Evolutionary conservation across 2,888 invertebrate species (phyloP).

Genomic region (Watsonalla binaria): DNA sequence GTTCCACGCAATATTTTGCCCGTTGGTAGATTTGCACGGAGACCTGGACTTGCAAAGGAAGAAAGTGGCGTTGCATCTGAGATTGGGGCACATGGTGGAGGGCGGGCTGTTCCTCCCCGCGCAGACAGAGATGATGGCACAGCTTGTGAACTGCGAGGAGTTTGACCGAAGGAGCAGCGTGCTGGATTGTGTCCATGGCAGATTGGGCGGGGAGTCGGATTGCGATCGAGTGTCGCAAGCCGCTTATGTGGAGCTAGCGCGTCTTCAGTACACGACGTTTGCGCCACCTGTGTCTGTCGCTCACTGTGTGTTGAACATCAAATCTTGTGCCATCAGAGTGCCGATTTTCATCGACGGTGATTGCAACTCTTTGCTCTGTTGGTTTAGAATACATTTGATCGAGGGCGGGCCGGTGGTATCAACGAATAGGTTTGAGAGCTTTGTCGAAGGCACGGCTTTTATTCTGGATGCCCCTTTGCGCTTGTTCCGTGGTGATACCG

Average conservation of each 20-base stretch:
- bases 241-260: constrained; percentile 1
- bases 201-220: constrained; percentile 4
- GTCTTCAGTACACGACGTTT: constrained; percentile 1
- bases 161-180: constrained; percentile 4
- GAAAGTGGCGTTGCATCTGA: constrained; percentile 1
- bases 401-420: constrained; percentile 9
- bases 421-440: constrained; percentile 15
- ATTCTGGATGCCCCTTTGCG: not conserved
- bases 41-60: constrained; percentile 6
- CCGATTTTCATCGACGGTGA: constrained; percentile 3
- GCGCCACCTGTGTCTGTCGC: constrained; percentile 1
- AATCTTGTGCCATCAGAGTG: not conserved
- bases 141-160: constrained; percentile 4
- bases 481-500: constrained; percentile 1
- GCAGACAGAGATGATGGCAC: constrained; percentile 2
- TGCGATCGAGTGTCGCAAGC: constrained; percentile 5
- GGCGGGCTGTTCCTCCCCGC: constrained; percentile 8
- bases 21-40: constrained; percentile 3
- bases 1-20: constrained; percentile 7
- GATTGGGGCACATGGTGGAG: constrained; percentile 1
- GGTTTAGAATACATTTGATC: constrained; percentile 19
- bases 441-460: constrained; percentile 15
- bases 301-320: not conserved
- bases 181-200: not conserved
- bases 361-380: constrained; percentile 15